Evolutionary conservation across 2,797 vertebrate genomes (phyloP), one percentile per base, ranked within the genome.

Genomic region (Melanotaenia boesemani): DNA sequence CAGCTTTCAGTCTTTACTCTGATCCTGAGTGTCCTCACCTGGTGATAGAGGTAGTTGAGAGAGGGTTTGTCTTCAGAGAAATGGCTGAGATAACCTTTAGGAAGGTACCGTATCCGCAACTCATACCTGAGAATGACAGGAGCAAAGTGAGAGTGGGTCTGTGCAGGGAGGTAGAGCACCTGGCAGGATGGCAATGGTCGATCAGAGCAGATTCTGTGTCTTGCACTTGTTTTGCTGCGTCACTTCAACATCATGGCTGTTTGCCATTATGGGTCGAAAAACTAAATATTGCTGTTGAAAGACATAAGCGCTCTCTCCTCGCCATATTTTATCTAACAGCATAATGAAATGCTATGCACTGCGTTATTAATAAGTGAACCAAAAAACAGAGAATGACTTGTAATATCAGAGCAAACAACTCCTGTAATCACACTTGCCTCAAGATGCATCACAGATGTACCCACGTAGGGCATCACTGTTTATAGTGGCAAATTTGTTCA

Each of bases 31-130:
- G 54, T 22, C 52, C 88, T 83, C 92, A 99, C 98, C 97, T 99
- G 98, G 72, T 99, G 98, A 91, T 99, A 99, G 94, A 99, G 98
- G 96, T 98, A 99, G 95, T 97, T 98, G 79, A 99, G 92, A 67
- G 98, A 98, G 66, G 98, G 98, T 86, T 97, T 98, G 93, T 99
- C 98, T 90, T 99, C 97, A 6, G 95, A 96, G 92, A 99, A 99
- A 93, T 98, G 97, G 89, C 95, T 98, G 84, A 99, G 92, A 92
- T 98, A 99, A 89, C 97, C 97, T 96, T 99, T 99, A 48, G 98
- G 97, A 90, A 99, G 95, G 89, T 99, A 99, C 26, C 98, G 96
- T 90, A 99, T 97, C 80, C 98, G 96, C 73, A 99, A 88, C 86
- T 99, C 98, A 54, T 99, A 99, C 79, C 98, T 99, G 89, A 72